Conservation (phyloP, 2,113 vertebrate species). For the Phaetusa simplex region DNA sequence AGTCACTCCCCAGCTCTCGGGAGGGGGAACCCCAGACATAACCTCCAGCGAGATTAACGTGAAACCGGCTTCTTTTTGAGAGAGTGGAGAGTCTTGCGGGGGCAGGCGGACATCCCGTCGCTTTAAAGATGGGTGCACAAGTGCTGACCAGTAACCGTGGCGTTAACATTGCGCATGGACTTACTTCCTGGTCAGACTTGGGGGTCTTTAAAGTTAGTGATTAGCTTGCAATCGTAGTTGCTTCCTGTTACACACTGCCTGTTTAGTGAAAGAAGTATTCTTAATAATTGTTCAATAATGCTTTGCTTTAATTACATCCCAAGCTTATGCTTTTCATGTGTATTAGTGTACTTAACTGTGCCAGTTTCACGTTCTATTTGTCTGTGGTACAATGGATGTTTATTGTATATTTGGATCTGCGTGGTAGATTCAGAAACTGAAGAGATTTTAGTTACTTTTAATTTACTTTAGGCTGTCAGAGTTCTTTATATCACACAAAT, state of each 20-base stretch:
- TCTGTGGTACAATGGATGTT: fast-evolving
- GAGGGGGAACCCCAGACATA: fast-evolving
- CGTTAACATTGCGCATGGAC: fast-evolving
- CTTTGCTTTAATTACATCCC: background rate
- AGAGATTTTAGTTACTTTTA: no score
- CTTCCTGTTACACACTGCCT: fast-evolving
- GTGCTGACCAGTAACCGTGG: fast-evolving
- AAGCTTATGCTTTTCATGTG: background rate
- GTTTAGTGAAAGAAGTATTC: no score
- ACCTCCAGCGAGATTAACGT: fast-evolving
- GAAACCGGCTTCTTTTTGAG: fast-evolving
- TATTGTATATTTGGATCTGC: background rate
- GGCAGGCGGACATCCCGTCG: fast-evolving
- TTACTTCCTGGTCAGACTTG: fast-evolving
- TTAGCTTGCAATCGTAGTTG: fast-evolving
- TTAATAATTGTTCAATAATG: no score
- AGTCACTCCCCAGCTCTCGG: fast-evolving
- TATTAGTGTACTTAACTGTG: fast-evolving
- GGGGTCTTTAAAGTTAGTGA: fast-evolving
- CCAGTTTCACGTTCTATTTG: fast-evolving
- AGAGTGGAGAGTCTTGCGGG: fast-evolving
- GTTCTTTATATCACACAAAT: no score
- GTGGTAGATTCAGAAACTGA: background rate
- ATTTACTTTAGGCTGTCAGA: background rate
- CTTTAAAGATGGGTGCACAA: fast-evolving